Percentiles rank a stretch among this genome's conserved stretches.
Evolutionary conservation across 1,140 invertebrate species (phyloP).

Genomic region (Drosophila leontia): DNA sequence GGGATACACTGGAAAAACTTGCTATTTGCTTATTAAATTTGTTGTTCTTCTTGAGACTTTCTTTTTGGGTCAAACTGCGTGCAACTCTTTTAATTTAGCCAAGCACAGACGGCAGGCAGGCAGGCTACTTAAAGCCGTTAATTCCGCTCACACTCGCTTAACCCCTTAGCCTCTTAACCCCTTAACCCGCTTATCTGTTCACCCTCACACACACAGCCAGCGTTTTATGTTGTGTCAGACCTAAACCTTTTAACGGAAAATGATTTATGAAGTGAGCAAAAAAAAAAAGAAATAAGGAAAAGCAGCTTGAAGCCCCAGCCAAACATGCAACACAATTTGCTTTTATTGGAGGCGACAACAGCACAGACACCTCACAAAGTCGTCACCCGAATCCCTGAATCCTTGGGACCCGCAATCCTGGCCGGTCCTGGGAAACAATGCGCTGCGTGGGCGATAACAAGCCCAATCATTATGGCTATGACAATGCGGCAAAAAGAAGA

Average conservation of each 20-base stretch:
- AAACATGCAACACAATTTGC: slow-evolving; percentile 82
- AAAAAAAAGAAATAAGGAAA: slow-evolving; percentile 29
- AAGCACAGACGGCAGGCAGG: slow-evolving; percentile 4
- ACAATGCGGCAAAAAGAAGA: slow-evolving; percentile 52
- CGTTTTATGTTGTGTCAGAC: slow-evolving; percentile 62
- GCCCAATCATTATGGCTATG: slow-evolving; percentile 79
- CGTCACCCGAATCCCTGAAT: slow-evolving; percentile 21
- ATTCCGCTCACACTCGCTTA: slow-evolving; percentile 47
- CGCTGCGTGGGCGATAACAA: slow-evolving; percentile 76
- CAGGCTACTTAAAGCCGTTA: slow-evolving; percentile 20
- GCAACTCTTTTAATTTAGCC: slow-evolving; percentile 18
- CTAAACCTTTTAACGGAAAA: slow-evolving; percentile 76
- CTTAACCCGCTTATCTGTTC: slow-evolving; percentile 64
- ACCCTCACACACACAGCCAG: slow-evolving; percentile 26
- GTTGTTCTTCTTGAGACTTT: background rate
- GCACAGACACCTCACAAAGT: slow-evolving; percentile 30
- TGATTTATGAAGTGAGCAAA: slow-evolving; percentile 77
- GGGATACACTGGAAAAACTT: slow-evolving; percentile 1
- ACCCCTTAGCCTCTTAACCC: slow-evolving; percentile 42
- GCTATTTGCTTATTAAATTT: background rate
- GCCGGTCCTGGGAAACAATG: slow-evolving; percentile 63
- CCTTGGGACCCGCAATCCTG: slow-evolving; percentile 8
- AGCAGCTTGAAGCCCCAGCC: slow-evolving; percentile 44
- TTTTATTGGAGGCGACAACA: slow-evolving; percentile 77
- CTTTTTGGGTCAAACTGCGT: slow-evolving; percentile 9